phyloP scores from a whole-genome alignment of 2,888 invertebrate species.

The Camponotus fellah region DNA sequence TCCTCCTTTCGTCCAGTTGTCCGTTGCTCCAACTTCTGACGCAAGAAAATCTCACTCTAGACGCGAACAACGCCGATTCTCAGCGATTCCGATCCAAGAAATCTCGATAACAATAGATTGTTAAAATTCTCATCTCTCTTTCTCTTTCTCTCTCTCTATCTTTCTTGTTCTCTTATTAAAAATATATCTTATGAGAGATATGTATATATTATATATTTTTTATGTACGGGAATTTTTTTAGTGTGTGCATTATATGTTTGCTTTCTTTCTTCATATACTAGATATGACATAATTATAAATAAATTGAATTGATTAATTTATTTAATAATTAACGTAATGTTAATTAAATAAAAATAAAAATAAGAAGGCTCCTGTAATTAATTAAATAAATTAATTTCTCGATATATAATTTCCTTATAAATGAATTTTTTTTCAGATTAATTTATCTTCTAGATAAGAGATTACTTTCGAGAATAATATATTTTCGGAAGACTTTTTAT shows the following conservation, averaged over 20 bases:
- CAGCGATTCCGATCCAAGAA: conserved; percentile 3
- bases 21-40: conserved; percentile 33
- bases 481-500: not conserved
- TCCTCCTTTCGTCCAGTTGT: conserved; percentile 36
- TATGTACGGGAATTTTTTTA: not conserved
- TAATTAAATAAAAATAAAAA: too few species aligned
- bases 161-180: not conserved
- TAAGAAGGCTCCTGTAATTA: too few species aligned
- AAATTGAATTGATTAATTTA: too few species aligned
- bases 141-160: too few species aligned
- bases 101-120: not conserved
- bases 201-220: not conserved
- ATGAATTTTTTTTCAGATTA: too few species aligned
- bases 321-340: too few species aligned
- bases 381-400: too few species aligned
- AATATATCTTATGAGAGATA: not conserved
- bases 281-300: not conserved
- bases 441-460: not conserved
- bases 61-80: conserved; percentile 26
- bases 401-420: too few species aligned
- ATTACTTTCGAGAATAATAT: not conserved
- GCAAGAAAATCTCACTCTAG: conserved; percentile 40
- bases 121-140: conserved; percentile 19
- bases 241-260: not conserved
- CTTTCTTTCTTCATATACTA: not conserved